Evolutionary conservation across 2,797 vertebrate genomes (phyloP).

Genomic region (Tadarida brasiliensis): DNA sequence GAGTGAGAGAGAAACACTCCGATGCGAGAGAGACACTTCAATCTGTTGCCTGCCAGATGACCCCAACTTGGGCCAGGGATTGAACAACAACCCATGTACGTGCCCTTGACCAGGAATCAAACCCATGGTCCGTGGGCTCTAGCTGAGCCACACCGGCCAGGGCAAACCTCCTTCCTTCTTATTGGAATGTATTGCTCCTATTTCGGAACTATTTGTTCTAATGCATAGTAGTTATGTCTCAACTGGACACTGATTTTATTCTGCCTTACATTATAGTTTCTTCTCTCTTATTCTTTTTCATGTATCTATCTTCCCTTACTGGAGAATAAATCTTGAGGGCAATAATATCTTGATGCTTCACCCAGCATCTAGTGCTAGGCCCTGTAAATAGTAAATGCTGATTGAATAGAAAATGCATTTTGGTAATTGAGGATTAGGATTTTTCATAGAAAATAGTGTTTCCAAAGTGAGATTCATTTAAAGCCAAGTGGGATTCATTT

Average conservation of each 20-base stretch:
- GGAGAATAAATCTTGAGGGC: not conserved
- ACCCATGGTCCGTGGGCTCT: too few species aligned
- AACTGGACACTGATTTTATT: conserved; percentile 22
- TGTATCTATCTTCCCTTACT: not conserved
- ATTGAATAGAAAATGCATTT: not conserved
- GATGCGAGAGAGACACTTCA: too few species aligned
- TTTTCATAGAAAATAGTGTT: not conserved
- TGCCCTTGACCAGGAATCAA: too few species aligned
- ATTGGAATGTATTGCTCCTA: not conserved
- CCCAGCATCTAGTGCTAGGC: not conserved
- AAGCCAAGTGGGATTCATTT: not conserved
- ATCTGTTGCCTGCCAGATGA: too few species aligned
- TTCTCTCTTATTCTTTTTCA: not conserved
- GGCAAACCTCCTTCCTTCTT: not conserved
- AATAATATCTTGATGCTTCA: not conserved
- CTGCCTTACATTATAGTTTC: not conserved
- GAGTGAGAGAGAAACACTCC: too few species aligned
- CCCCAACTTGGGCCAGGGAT: too few species aligned
- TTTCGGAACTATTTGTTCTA: not conserved
- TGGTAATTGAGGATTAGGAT: not conserved
- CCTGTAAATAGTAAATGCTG: not conserved
- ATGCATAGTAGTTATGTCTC: not conserved
- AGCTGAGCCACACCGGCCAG: too few species aligned
- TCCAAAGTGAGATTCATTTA: not conserved
- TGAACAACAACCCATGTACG: too few species aligned